Percentiles rank a stretch among this genome's conserved stretches.
phyloP scores from a whole-genome alignment of 2,888 invertebrate genomes.

The Leptothorax acervorum region DNA sequence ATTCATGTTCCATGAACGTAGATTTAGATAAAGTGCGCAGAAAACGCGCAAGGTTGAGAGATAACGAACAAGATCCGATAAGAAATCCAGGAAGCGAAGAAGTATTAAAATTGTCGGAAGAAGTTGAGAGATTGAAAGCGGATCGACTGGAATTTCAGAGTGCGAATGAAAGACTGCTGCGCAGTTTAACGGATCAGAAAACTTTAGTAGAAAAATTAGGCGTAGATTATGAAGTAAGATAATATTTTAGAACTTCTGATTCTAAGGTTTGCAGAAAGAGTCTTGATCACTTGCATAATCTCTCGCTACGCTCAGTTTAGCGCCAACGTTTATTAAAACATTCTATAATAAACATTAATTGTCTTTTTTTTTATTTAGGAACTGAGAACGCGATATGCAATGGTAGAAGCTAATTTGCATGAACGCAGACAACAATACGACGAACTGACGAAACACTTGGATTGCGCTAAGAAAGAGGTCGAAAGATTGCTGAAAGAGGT shows the following conservation, averaged over 20 bases:
- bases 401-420: conserved; percentile 68
- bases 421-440: conserved; percentile 70
- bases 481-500: conserved; percentile 76
- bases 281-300: neutral
- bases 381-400: conserved; percentile 70
- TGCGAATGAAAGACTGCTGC: conserved; percentile 74
- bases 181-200: conserved; percentile 76
- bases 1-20: conserved; percentile 12
- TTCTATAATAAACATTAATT: neutral
- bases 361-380: conserved; percentile 50
- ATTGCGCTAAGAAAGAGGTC: conserved; percentile 74
- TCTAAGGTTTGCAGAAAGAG: neutral
- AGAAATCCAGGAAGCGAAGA: conserved; percentile 23
- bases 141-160: conserved; percentile 71
- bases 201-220: conserved; percentile 73
- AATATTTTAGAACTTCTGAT: neutral
- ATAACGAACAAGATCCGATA: conserved; percentile 9
- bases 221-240: conserved; percentile 77
- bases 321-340: neutral
- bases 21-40: neutral
- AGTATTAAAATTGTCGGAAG: conserved; percentile 52
- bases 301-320: neutral
- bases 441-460: conserved; percentile 70
- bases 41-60: conserved; percentile 35
- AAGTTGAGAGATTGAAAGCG: conserved; percentile 74